These are phyloP conservation scores for Thymelicus lineola DNA, from an alignment of 2,888 invertebrate genomes.

Conservation along the genomic window DNA sequence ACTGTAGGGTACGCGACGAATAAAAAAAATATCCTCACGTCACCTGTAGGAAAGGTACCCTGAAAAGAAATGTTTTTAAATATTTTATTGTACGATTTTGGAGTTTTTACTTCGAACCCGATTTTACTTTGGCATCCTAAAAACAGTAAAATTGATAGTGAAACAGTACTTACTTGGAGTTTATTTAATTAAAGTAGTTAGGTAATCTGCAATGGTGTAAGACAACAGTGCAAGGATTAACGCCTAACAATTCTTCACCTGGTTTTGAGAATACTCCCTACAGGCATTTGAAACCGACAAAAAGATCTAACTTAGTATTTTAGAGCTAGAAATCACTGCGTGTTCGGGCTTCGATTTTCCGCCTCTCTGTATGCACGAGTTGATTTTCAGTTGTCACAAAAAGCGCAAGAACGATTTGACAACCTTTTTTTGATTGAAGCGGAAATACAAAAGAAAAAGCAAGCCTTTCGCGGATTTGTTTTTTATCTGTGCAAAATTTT, in stretches of 20 bases:
- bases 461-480: conserved; percentile 39
- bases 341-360: conserved; percentile 38
- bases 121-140: too few species aligned
- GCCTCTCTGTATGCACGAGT: conserved; percentile 41
- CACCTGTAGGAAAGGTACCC: too few species aligned
- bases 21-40: too few species aligned
- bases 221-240: not conserved
- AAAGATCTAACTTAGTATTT: conserved; percentile 32
- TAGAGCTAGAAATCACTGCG: conserved; percentile 35
- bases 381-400: conserved; percentile 44
- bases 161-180: too few species aligned
- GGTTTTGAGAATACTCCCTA: not conserved
- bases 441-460: conserved; percentile 44
- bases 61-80: too few species aligned
- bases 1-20: too few species aligned
- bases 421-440: conserved; percentile 43
- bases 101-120: too few species aligned
- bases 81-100: too few species aligned
- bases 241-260: not conserved
- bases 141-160: too few species aligned
- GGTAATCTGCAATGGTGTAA: too few species aligned
- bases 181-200: too few species aligned
- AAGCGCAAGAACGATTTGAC: conserved; percentile 43
- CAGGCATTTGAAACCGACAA: not conserved
- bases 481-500: conserved; percentile 36